A percentile compares a stretch with the other conserved stretches of the same genome.
Conservation (phyloP, 2,797 vertebrate species). For the Cirrhinus mrigala region DNA sequence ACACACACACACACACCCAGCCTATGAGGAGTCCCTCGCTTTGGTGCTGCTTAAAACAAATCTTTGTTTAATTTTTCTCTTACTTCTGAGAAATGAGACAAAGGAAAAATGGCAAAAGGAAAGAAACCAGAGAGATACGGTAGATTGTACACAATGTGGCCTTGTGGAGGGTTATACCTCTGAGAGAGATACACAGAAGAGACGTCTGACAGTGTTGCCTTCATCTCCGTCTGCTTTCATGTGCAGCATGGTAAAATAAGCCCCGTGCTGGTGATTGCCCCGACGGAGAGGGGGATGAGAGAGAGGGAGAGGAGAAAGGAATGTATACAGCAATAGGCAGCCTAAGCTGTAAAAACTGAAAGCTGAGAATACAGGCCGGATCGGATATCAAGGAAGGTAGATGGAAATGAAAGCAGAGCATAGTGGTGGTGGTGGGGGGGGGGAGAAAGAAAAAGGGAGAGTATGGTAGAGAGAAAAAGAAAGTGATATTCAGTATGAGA, state of each 20-base stretch:
- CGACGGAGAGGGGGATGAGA: constrained; percentile 81
- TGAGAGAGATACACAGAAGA: constrained; percentile 76
- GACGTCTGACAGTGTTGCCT: constrained; percentile 91
- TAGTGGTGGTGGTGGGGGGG: constrained; percentile 79
- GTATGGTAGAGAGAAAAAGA: constrained; percentile 50
- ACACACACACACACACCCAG: constrained; percentile 42
- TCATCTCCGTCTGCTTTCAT: constrained; percentile 94
- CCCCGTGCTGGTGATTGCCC: constrained; percentile 93
- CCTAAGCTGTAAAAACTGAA: constrained; percentile 99
- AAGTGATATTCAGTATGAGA: constrained; percentile 39
- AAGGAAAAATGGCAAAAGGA: background rate
- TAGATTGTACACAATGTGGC: constrained; percentile 86
- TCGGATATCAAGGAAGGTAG: constrained; percentile 99
- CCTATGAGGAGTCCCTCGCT: constrained; percentile 37
- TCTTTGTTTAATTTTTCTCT: constrained; percentile 22
- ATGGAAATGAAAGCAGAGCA: constrained; percentile 97
- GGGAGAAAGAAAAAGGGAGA: constrained; percentile 51
- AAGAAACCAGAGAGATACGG: constrained; percentile 34
- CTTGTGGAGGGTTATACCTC: constrained; percentile 92
- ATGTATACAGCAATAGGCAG: constrained; percentile 97
- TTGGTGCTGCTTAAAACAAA: constrained; percentile 37
- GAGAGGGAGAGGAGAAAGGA: constrained; percentile 90
- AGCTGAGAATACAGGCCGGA: constrained; percentile 88
- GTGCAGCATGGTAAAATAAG: constrained; percentile 97
- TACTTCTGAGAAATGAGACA: constrained; percentile 7